These are phyloP conservation scores for Sitta europaea DNA, from an alignment of 2,113 vertebrate species.

Conservation along the genomic window DNA sequence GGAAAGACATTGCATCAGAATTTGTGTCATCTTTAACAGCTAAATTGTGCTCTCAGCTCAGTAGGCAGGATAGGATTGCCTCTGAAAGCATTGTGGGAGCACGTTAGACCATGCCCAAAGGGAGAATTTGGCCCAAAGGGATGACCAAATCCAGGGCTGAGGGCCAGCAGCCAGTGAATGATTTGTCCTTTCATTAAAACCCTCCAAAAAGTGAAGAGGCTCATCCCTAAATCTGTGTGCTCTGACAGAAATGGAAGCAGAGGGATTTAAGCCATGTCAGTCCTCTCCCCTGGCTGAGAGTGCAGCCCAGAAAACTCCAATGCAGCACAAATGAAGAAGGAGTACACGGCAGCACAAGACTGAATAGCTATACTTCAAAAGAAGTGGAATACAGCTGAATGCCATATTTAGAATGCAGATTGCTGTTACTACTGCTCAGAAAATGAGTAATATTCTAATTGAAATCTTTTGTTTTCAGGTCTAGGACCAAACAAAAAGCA, in stretches of 20 bases:
- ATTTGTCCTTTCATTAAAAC: neutral
- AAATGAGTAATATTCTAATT: neutral
- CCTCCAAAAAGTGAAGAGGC: neutral
- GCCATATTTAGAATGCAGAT: neutral
- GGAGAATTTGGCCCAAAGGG: neutral
- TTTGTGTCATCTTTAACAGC: slow-evolving; percentile 30
- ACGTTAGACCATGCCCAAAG: neutral
- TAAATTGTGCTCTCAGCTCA: slow-evolving; percentile 22
- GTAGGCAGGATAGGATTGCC: neutral
- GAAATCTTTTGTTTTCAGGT: neutral
- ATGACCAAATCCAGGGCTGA: neutral
- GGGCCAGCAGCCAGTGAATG: neutral
- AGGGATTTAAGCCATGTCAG: neutral
- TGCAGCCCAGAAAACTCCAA: neutral
- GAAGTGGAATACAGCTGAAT: neutral
- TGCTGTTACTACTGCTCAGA: neutral
- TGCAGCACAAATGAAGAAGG: neutral
- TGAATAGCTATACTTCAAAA: neutral
- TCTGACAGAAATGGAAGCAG: neutral
- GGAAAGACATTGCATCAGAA: neutral
- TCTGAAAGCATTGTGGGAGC: neutral
- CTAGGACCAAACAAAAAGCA: neutral
- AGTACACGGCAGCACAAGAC: neutral
- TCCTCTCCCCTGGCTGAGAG: neutral
- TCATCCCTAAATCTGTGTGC: neutral